Conservation (phyloP, 2,888 invertebrate genomes). For the Xylota sylvarum region DNA sequence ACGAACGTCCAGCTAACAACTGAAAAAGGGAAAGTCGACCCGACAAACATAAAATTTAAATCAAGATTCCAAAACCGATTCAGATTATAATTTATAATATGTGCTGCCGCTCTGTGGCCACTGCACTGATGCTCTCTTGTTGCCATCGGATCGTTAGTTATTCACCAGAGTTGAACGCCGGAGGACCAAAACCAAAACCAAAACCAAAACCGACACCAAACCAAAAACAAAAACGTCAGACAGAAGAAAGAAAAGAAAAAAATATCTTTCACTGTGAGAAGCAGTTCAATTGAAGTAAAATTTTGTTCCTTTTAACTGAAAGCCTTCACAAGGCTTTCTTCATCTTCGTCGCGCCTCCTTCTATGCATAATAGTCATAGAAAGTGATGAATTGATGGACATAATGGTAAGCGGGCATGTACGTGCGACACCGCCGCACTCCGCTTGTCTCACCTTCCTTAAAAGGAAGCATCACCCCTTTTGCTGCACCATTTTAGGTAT, state of each 20-base stretch:
- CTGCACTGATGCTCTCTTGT: background rate
- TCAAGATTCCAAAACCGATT: slow-evolving; percentile 76
- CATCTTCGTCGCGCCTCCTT: slow-evolving; percentile 18
- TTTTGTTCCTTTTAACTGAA: slow-evolving; percentile 48
- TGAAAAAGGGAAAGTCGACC: slow-evolving; percentile 73
- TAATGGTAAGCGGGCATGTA: slow-evolving; percentile 68
- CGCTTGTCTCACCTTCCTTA: slow-evolving; percentile 51
- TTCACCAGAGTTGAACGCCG: slow-evolving; percentile 47
- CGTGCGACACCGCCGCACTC: slow-evolving; percentile 38
- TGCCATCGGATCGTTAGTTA: slow-evolving; percentile 62
- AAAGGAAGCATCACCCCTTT: slow-evolving; percentile 57
- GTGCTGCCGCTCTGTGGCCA: slow-evolving; percentile 33
- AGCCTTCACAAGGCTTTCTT: slow-evolving; percentile 65
- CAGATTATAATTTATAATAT: slow-evolving; percentile 77
- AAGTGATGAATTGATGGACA: slow-evolving; percentile 83
- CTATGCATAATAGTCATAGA: slow-evolving; percentile 72
- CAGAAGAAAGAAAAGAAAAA: too few relatives aligned
- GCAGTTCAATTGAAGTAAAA: slow-evolving; percentile 65
- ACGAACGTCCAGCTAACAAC: slow-evolving; percentile 3
- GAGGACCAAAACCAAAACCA: slow-evolving; percentile 66
- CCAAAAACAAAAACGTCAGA: background rate
- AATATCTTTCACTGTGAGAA: slow-evolving; percentile 54
- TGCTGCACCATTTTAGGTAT: slow-evolving; percentile 40
- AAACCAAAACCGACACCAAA: slow-evolving; percentile 25
- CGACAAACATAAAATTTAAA: slow-evolving; percentile 71